Base-by-base conservation (phyloP, 2,797 vertebrate genomes). In the Acrossocheilus fasciatus region DNA sequence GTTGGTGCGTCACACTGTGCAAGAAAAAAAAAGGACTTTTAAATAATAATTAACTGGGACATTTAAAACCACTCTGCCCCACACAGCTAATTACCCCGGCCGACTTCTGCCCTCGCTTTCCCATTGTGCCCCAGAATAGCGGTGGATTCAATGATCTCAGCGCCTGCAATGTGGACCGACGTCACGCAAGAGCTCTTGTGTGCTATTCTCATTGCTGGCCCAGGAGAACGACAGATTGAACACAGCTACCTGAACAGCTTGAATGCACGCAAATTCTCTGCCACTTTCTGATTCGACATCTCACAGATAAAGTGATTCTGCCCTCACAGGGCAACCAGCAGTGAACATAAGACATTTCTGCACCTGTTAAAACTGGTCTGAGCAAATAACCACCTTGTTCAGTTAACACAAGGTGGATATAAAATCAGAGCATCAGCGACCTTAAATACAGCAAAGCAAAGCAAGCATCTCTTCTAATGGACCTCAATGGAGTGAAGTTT, bases 11-110 rank as follows among this genome's bases (percentile, higher is more conserved):
- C 90, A 91, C 89, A 89, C 88, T 20, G 74, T 47, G 15, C 50
- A 90, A 92, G 89, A 86, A 39, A 39, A 66, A 68, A 93, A 91
- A 91, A 91, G 30, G 86, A 91, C 90, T 73, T 93, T 96, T 94
- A 94, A 95, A 95, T 94, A 95, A 96, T 93, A 96, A 96, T 95
- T 95, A 95, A 93, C 94, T 91, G 91, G 90, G 89, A 91, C 92
- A 94, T 95, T 96, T 94, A 93, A 92, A 93, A 91, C 66, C 93
- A 92, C 92, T 90, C 92, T 93, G 89, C 91, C 93, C 95, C 93
- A 95, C 94, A 94, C 92, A 93, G 92, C 94, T 93, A 94, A 95
- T 96, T 95, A 96, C 93, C 92, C 92, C 92, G 91, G 90, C 90
- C 92, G 91, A 94, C 93, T 93, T 94, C 91, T 93, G 92, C 93